A percentile compares a stretch with the other conserved stretches of the same genome.
These are phyloP conservation scores for Acanthosepion pharaonis DNA, from an alignment of 2,888 invertebrate genomes.

Conservation along the genomic window DNA sequence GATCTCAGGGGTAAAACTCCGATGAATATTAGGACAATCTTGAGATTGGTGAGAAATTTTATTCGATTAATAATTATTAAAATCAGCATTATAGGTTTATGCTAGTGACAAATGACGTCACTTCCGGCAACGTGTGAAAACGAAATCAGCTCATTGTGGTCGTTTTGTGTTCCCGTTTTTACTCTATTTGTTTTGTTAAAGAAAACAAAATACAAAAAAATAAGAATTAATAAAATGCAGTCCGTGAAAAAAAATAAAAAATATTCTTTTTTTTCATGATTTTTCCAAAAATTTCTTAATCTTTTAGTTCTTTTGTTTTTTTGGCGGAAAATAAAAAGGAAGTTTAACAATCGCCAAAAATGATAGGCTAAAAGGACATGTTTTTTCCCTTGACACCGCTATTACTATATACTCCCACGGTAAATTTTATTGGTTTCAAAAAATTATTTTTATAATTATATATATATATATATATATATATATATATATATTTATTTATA, in stretches of 20 bases:
- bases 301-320: too few species aligned
- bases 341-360: too few species aligned
- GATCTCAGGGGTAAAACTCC: constrained; percentile 11
- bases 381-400: too few species aligned
- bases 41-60: not conserved
- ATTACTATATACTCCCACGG: too few species aligned
- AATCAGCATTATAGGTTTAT: not conserved
- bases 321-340: too few species aligned
- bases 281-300: too few species aligned
- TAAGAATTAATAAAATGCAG: not conserved
- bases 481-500: too few species aligned
- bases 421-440: too few species aligned
- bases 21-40: not conserved
- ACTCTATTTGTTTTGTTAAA: not conserved
- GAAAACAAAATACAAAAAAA: not conserved
- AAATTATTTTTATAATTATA: too few species aligned
- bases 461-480: too few species aligned
- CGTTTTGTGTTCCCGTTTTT: not conserved
- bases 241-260: not conserved
- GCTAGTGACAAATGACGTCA: not conserved
- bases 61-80: not conserved
- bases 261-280: too few species aligned
- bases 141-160: not conserved
- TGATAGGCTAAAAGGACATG: too few species aligned
- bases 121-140: not conserved